These are phyloP conservation scores for Pseudoips prasinana DNA, from an alignment of 2,888 invertebrate species.

Conservation along the genomic window DNA sequence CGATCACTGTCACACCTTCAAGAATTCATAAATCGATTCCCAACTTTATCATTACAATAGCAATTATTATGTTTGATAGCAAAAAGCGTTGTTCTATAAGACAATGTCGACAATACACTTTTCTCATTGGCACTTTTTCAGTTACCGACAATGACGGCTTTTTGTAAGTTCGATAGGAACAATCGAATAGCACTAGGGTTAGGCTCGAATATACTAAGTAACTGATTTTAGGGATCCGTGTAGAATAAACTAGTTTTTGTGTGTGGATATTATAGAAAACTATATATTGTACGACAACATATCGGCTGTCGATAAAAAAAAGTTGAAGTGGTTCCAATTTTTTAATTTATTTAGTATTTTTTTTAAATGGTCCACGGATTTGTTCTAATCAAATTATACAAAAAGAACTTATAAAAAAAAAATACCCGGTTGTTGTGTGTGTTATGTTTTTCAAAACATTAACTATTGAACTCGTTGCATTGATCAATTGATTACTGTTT, in stretches of 20 bases:
- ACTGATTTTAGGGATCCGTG: constrained; percentile 12
- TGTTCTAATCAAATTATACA: too few relatives aligned
- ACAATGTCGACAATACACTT: constrained; percentile 34
- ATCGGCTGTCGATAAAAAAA: too few relatives aligned
- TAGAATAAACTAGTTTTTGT: constrained; percentile 1
- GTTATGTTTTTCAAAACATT: too few relatives aligned
- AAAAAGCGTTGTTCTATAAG: constrained; percentile 24
- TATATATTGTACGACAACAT: too few relatives aligned
- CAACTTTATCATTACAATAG: constrained; percentile 26
- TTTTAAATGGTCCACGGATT: too few relatives aligned
- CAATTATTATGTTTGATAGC: constrained; percentile 17
- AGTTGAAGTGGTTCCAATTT: too few relatives aligned
- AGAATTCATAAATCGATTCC: constrained; percentile 13
- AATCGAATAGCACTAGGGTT: constrained; percentile 26
- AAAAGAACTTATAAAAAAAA: too few relatives aligned
- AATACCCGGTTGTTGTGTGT: too few relatives aligned
- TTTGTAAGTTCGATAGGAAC: constrained; percentile 26
- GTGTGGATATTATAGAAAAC: too few relatives aligned
- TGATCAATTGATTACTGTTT: too few relatives aligned
- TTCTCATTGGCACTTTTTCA: constrained; percentile 34
- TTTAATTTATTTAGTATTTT: too few relatives aligned
- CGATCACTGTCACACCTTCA: background rate
- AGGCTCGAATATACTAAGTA: constrained; percentile 10
- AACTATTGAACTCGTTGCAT: too few relatives aligned
- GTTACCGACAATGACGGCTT: constrained; percentile 32